Conservation (phyloP, 2,113 vertebrate species). For the Suricata suricatta region DNA sequence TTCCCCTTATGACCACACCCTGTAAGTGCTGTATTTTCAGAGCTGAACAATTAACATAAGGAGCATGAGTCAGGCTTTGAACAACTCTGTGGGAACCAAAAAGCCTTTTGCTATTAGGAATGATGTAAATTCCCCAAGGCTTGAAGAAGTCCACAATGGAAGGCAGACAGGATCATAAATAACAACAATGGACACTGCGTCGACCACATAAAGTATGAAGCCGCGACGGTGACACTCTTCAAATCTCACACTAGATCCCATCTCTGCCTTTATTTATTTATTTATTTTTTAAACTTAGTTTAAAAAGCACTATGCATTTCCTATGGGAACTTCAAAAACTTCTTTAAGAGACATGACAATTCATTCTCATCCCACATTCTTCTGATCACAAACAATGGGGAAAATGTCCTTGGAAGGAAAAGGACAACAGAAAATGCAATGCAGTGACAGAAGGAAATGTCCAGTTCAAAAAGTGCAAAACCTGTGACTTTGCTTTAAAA, state of each 20-base stretch:
- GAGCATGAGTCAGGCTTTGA: slow-evolving; percentile 92
- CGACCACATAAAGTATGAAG: slow-evolving; percentile 73
- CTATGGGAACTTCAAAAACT: slow-evolving; percentile 84
- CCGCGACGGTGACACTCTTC: slow-evolving; percentile 78
- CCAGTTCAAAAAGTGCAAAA: slow-evolving; percentile 79
- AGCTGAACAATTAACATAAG: slow-evolving; percentile 92
- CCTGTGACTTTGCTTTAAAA: slow-evolving; percentile 69
- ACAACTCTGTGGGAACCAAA: slow-evolving; percentile 93
- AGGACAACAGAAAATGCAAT: slow-evolving; percentile 82
- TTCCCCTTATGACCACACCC: slow-evolving; percentile 88
- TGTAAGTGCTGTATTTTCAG: slow-evolving; percentile 89
- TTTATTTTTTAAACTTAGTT: slow-evolving; percentile 69
- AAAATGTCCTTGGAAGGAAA: slow-evolving; percentile 81
- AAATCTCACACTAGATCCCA: slow-evolving; percentile 79
- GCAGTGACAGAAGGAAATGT: slow-evolving; percentile 77
- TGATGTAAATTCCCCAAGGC: slow-evolving; percentile 92
- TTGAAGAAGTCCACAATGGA: slow-evolving; percentile 89
- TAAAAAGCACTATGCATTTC: slow-evolving; percentile 82
- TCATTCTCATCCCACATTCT: slow-evolving; percentile 81
- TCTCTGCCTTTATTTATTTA: slow-evolving; percentile 80
- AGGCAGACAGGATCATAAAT: slow-evolving; percentile 87
- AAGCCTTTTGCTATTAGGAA: slow-evolving; percentile 90
- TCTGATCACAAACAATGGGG: slow-evolving; percentile 82
- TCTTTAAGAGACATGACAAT: slow-evolving; percentile 79
- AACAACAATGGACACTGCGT: slow-evolving; percentile 83